Percentiles rank a stretch among this genome's conserved stretches.
These are phyloP conservation scores for Metacarcinus magister DNA, from an alignment of 2,888 invertebrate species.

Conservation along the genomic window DNA sequence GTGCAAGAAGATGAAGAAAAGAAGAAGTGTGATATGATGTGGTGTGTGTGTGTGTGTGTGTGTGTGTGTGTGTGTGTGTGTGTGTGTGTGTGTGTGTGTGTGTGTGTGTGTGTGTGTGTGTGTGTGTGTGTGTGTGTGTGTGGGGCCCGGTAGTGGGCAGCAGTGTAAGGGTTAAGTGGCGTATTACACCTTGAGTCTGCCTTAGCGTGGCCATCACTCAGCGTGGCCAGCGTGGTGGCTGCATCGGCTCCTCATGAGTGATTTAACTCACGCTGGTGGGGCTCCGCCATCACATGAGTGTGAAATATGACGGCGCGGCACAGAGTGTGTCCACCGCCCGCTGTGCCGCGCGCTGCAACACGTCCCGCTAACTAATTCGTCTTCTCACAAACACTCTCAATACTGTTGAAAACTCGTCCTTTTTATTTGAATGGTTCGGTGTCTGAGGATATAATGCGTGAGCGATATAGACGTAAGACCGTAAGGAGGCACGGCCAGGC, in stretches of 20 bases:
- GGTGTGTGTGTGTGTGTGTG: slow-evolving; percentile 26
- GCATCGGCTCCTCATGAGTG: slow-evolving; percentile 64
- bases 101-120: slow-evolving; percentile 31
- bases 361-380: slow-evolving; percentile 35
- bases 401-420: slow-evolving; percentile 53
- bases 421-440: slow-evolving; percentile 50
- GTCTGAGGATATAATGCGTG: slow-evolving; percentile 62
- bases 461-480: slow-evolving; percentile 72
- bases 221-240: neutral
- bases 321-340: slow-evolving; percentile 64
- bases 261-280: slow-evolving; percentile 47
- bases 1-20: too few species aligned
- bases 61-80: slow-evolving; percentile 43
- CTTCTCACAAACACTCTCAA: neutral
- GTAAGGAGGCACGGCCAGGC: slow-evolving; percentile 58
- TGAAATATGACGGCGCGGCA: slow-evolving; percentile 65
- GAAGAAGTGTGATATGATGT: too few species aligned
- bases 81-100: slow-evolving; percentile 50
- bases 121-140: neutral
- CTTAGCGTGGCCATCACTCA: slow-evolving; percentile 31
- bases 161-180: neutral
- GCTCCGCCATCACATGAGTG: slow-evolving; percentile 61
- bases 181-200: neutral
- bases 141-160: neutral
- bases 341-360: neutral